Base-by-base conservation (phyloP, 2,113 vertebrate genomes). In the western clawed frog (Xenopus tropicalis) region DNA sequence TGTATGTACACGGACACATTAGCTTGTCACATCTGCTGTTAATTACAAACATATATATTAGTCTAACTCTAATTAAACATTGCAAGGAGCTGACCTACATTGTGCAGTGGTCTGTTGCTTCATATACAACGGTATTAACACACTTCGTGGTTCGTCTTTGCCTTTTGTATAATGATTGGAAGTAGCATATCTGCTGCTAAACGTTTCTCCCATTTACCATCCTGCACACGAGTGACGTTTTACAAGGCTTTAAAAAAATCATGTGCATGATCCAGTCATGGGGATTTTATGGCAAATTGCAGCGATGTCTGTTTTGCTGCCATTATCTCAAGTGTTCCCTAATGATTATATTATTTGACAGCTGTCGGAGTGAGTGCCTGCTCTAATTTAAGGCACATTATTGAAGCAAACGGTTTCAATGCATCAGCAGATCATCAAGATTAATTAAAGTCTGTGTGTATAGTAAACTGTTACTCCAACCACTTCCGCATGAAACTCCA, bases 401-500 rank as follows among this genome's bases (percentile, higher is more conserved):
- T 91, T 94, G 94, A 94, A 93, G 92, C 94, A 90, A 95, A 95
- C 94, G 94, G 93, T 95, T 94, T 93, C 82, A 80, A 87, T 69
- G 85, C 93, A 92, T 98, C 97, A 94, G 95, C 97, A 95, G 91
- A 91, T 92, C 92, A 96, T 96, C 96, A 96, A 90, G 93, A 94
- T 95, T 96, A 95, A 98, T 98, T 98, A 97, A 95, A 91, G 89
- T 91, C 89, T 88, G 92, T 94, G 89, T 91, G 90, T 93, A 94
- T 92, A 92, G 92, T 87, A 93, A 91, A 93, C 88, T 91, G 92
- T 93, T 94, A 93, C 89, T 89, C 91, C 90, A 90, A 91, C 94
- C 86, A 87, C 44, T 74, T 68, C 64, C 64, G 56, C 19, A 2
- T 54, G 14, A 54, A 54, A 54, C 52, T 54, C 52, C 9, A 17